Conservation (phyloP, 92 coral and sea anemone genomes). For the Scolanthus callimorphus region DNA sequence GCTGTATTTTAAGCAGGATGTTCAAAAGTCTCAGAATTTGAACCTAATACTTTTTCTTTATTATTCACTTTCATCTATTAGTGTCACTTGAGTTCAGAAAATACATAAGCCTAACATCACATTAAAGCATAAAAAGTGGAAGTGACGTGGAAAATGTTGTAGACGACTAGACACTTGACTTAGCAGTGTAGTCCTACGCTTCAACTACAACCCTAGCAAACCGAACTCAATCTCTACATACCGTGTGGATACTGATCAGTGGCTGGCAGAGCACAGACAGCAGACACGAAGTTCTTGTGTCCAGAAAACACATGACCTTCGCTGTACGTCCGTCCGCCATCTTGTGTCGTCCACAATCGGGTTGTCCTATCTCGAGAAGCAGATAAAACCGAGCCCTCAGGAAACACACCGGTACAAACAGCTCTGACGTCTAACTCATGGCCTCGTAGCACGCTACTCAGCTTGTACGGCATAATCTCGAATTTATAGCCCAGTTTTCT, state of each 20-base stretch:
- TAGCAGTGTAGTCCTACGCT: too few relatives aligned
- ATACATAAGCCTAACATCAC: too few relatives aligned
- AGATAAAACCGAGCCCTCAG: constrained; percentile 78
- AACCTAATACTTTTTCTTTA: too few relatives aligned
- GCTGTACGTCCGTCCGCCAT: constrained; percentile 49
- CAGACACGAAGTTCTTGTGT: constrained; percentile 86
- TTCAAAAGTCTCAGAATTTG: too few relatives aligned
- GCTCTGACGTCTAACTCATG: constrained; percentile 96
- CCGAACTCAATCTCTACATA: too few relatives aligned
- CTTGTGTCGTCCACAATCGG: constrained; percentile 73
- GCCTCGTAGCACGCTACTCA: constrained; percentile 86
- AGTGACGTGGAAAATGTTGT: too few relatives aligned
- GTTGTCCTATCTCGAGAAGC: constrained; percentile 89
- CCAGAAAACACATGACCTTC: constrained; percentile 95
- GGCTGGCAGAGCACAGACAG: constrained; percentile 85
- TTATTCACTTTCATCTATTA: too few relatives aligned
- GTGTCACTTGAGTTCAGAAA: too few relatives aligned
- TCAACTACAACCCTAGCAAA: too few relatives aligned
- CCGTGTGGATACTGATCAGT: constrained; percentile 85
- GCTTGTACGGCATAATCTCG: constrained; percentile 73
- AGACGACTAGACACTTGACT: too few relatives aligned
- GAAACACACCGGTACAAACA: constrained; percentile 81
- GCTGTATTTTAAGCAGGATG: too few relatives aligned
- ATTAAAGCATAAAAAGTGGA: too few relatives aligned
- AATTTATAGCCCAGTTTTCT: background rate